A percentile compares a stretch with the other conserved stretches of the same genome.
phyloP scores from a whole-genome alignment of 2,888 invertebrate genomes.

The Lordiphosa andalusiaca region DNA sequence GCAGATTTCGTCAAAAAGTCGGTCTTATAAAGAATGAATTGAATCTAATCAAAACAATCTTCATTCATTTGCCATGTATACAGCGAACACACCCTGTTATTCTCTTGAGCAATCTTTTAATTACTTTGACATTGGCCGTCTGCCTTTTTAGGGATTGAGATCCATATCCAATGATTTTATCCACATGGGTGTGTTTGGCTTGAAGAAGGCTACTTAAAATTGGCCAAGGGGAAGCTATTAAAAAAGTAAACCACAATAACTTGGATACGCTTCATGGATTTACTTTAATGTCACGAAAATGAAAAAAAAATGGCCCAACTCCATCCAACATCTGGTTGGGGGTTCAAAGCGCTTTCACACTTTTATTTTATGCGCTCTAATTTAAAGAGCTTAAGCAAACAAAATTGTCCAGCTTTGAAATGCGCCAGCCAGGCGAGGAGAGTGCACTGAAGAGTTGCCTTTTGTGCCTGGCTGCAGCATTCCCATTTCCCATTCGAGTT shows the following conservation, averaged over 20 bases:
- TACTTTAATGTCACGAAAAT: constrained; percentile 48
- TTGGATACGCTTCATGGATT: constrained; percentile 62
- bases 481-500: constrained; percentile 31
- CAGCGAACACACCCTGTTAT: constrained; percentile 19
- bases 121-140: constrained; percentile 47
- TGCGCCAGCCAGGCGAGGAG: constrained; percentile 58
- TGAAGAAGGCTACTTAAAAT: constrained; percentile 11
- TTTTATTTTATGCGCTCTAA: constrained; percentile 64
- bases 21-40: too few relatives aligned
- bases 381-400: constrained; percentile 74
- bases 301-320: constrained; percentile 52
- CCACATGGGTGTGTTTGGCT: constrained; percentile 16
- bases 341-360: constrained; percentile 61
- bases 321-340: background rate
- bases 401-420: constrained; percentile 48
- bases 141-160: constrained; percentile 12
- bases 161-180: constrained; percentile 25
- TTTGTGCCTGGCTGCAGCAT: constrained; percentile 48
- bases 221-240: constrained; percentile 13
- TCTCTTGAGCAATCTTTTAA: constrained; percentile 41
- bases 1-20: too few relatives aligned
- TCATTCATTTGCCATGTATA: background rate
- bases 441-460: constrained; percentile 39
- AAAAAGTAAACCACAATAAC: constrained; percentile 33
- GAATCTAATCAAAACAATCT: too few relatives aligned